Percentiles rank a stretch among this genome's conserved stretches.
Evolutionary conservation across 2,113 vertebrate genomes (phyloP).

Genomic region (Gobius niger): DNA sequence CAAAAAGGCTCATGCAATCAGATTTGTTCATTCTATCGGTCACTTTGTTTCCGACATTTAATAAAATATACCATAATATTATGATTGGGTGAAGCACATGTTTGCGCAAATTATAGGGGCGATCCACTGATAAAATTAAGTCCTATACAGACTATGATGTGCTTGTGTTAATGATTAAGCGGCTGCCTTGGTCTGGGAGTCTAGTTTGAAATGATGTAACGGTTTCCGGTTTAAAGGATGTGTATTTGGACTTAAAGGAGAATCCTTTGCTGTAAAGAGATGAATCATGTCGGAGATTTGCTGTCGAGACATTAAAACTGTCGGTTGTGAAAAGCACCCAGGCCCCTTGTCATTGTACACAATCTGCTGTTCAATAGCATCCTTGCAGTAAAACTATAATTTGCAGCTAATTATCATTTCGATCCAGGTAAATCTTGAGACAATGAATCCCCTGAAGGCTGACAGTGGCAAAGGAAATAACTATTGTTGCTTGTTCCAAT

Average conservation of each 20-base stretch:
- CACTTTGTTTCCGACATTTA: no score
- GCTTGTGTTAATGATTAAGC: conserved; percentile 16
- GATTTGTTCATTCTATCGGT: no score
- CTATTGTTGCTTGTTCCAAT: not conserved
- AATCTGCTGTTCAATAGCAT: not conserved
- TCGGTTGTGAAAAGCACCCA: conserved; percentile 2
- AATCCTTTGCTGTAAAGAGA: conserved; percentile 27
- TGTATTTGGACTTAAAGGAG: conserved; percentile 22
- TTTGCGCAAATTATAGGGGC: not conserved
- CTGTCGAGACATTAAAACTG: conserved; percentile 17
- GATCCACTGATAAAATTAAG: not conserved
- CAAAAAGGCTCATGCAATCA: no score
- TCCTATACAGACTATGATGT: not conserved
- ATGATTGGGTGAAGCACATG: not conserved
- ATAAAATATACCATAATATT: not conserved
- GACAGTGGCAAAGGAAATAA: not conserved
- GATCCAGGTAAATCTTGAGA: not conserved
- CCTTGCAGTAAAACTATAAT: conserved; percentile 10
- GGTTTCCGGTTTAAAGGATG: conserved; percentile 43
- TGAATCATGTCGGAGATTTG: conserved; percentile 32
- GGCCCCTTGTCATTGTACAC: not conserved
- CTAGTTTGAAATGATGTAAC: conserved; percentile 43
- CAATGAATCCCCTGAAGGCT: not conserved
- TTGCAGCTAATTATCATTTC: conserved; percentile 14
- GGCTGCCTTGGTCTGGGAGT: conserved; percentile 15